These are phyloP conservation scores for Crocuta crocuta DNA, from an alignment of 2,113 vertebrate genomes.

Conservation along the genomic window DNA sequence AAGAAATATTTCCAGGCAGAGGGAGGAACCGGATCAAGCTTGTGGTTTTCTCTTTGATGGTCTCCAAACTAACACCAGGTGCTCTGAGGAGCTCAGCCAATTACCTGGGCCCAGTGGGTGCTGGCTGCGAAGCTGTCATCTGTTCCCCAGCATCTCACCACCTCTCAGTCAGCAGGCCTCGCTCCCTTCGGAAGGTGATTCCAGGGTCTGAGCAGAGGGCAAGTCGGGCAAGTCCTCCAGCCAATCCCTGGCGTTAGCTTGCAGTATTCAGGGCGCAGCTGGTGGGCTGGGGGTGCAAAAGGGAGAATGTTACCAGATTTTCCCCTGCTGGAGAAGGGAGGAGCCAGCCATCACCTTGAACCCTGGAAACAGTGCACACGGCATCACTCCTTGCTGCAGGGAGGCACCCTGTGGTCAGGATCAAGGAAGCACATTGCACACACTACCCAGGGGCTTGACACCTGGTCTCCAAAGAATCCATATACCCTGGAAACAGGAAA, in stretches of 20 bases:
- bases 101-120: background rate
- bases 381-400: background rate
- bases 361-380: background rate
- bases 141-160: background rate
- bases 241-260: background rate
- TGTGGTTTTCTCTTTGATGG: conserved; percentile 64
- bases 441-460: background rate
- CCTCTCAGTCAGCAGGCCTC: background rate
- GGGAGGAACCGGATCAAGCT: background rate
- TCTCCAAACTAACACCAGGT: conserved; percentile 57
- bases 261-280: background rate
- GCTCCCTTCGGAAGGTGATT: background rate
- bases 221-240: background rate
- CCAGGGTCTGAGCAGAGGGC: background rate
- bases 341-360: background rate
- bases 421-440: background rate
- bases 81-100: conserved; percentile 43
- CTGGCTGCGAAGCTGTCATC: background rate
- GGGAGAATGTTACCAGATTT: background rate
- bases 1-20: conserved; percentile 58
- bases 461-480: background rate
- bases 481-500: background rate
- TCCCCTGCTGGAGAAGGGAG: background rate
- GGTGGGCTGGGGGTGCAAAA: too few species aligned
- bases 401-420: background rate